A percentile compares a stretch with the other conserved stretches of the same genome.
Evolutionary conservation across 2,113 vertebrate genomes (phyloP).

Genomic region (Clarias macrocephalus): DNA sequence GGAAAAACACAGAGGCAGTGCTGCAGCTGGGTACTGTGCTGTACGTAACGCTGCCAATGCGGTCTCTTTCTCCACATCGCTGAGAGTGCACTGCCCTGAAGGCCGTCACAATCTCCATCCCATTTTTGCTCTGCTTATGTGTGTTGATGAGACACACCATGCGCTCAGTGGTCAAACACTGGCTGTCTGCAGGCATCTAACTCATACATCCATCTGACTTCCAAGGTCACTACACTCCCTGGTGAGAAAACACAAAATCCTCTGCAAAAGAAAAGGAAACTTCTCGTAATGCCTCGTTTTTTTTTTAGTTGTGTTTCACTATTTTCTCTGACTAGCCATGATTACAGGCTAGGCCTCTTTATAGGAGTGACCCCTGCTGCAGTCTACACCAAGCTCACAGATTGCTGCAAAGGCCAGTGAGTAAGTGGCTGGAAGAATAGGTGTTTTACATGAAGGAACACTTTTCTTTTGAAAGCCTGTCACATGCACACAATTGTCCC

Average conservation of each 20-base stretch:
- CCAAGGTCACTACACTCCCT: constrained; percentile 70
- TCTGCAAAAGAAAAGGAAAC: constrained; percentile 51
- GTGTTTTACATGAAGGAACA: constrained; percentile 57
- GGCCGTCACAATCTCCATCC: constrained; percentile 78
- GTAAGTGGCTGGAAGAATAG: constrained; percentile 54
- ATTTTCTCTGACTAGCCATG: constrained; percentile 49
- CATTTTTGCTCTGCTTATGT: constrained; percentile 62
- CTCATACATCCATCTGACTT: constrained; percentile 62
- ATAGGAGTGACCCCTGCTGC: constrained; percentile 52
- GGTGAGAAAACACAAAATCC: constrained; percentile 51
- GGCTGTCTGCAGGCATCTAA: constrained; percentile 67
- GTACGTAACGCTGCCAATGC: constrained; percentile 63
- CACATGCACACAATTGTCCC: constrained; percentile 42
- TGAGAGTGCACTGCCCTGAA: constrained; percentile 70
- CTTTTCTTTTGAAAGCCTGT: constrained; percentile 56
- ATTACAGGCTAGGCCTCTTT: constrained; percentile 54
- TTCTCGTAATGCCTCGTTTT: constrained; percentile 49
- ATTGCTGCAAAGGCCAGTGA: constrained; percentile 50
- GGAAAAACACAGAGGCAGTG: constrained; percentile 76
- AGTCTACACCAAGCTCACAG: constrained; percentile 26
- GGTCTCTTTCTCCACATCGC: constrained; percentile 73
- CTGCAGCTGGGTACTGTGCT: constrained; percentile 73
- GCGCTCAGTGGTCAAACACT: constrained; percentile 69
- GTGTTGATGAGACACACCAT: constrained; percentile 67
- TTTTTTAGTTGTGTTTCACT: constrained; percentile 32